Evolutionary conservation across 2,797 vertebrate species (phyloP), one percentile per base, ranked within the genome.

Genomic region (Ispidina lecontei): DNA sequence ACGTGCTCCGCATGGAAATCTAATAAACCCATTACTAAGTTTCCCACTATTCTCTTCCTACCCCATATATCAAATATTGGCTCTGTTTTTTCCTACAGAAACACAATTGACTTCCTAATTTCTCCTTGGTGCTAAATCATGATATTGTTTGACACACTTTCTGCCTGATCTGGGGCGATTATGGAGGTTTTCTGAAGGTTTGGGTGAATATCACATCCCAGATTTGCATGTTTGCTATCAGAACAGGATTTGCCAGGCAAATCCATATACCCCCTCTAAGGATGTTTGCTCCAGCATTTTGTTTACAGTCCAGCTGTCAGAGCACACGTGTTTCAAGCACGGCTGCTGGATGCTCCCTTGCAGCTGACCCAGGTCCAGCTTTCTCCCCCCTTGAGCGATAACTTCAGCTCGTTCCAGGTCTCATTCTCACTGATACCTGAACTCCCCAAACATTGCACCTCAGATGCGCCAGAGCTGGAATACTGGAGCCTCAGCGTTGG

Each of bases 21-120:
- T 13, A 55, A 63, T 5, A 37, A 29, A 3, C 29, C 51, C n/a
- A 2, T 31, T 10, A 52, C 60, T 14, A 18, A 3, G 9, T 59
- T 91, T 94, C 96, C 95, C 69, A 51, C 72, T 80, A 52, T 86
- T 92, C 91, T 92, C 78, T 77, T 80, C 31, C 63, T n/a, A 25
- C 59, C 41, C 63, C 58, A 17, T 5, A 9, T 26, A 68, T 31
- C 72, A 39, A 62, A 63, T 56, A 63, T n/a, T 17, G 55, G 74
- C 60, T 80, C 29, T 59, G 44, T 0, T 78, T 94, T 26, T 51
- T 64, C 87, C 94, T 80, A 20, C 54, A 54, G 49, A 75, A 95
- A 84, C 64, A 75, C 70, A n/a, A 31, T 0, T 3, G 17, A n/a
- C 60, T 80, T 69, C 67, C 74, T 65, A 31, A 46, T 90, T 83